Evolutionary conservation across 2,888 invertebrate genomes (phyloP).

Genomic region (Lasioglossum leucozonium): DNA sequence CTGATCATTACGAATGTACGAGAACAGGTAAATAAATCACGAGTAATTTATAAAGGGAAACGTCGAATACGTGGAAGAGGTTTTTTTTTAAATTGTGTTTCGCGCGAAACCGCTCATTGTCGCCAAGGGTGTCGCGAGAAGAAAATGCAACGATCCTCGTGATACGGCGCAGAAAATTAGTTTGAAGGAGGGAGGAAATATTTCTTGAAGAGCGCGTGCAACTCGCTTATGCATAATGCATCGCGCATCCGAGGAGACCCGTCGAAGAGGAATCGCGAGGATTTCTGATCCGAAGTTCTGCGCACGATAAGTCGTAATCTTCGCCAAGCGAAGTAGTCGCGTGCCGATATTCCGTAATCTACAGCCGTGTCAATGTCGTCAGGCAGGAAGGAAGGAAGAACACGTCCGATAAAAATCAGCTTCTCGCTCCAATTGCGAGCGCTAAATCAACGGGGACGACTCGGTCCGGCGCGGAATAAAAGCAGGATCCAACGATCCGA

Average conservation of each 20-base stretch:
- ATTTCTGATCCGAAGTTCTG: not conserved
- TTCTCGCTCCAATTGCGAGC: conserved; percentile 25
- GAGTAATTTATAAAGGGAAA: no score
- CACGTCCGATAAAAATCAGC: conserved; percentile 32
- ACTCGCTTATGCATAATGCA: not conserved
- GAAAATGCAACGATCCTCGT: not conserved
- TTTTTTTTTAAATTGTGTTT: not conserved
- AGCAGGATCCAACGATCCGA: conserved; percentile 50
- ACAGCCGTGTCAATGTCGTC: not conserved
- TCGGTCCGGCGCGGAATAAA: conserved; percentile 41
- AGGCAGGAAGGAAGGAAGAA: not conserved
- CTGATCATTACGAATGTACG: no score
- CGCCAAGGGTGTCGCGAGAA: not conserved
- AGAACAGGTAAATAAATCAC: no score
- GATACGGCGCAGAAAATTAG: not conserved
- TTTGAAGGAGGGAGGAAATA: not conserved
- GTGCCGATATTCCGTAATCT: not conserved
- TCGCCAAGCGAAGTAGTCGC: not conserved
- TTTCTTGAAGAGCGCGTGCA: not conserved
- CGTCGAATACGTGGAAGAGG: no score
- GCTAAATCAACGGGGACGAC: conserved; percentile 13
- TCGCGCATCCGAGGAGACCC: not conserved
- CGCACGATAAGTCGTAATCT: not conserved
- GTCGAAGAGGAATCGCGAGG: not conserved
- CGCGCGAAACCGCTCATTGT: not conserved